Base-by-base conservation (phyloP, 2,113 vertebrate species). In the Patagioenas fasciata region DNA sequence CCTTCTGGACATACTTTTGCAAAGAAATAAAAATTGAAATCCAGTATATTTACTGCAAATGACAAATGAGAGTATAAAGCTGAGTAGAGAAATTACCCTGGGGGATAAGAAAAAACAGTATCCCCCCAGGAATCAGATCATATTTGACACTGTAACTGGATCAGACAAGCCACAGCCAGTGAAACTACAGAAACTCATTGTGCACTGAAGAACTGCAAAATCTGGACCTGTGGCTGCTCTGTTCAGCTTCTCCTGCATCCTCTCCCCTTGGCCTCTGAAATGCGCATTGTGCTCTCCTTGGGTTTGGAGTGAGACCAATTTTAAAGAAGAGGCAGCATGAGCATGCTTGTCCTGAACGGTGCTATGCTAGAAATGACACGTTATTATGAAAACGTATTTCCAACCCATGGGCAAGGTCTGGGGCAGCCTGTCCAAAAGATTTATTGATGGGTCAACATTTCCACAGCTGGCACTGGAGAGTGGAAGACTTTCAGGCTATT, bases 11-110 rank as follows among this genome's bases (percentile, higher is more conserved):
- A 69, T 60, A 12, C 50, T 78, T 65, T 31, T 77, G 48, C 19
- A 82, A 95, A 88, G 88, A 93, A 71, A 88, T 51, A 38, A 62
- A 95, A 88, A 72, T 60, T 93, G 80, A 85, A 97, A 85, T 80
- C 36, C 67, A 34, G 72, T 91, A 34, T 79, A 89, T 86, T 96
- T 89, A 91, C 74, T 80, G 48, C 29, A 93, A 95, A 79, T 86
- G 91, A 95, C 85, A 87, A 87, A 91, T 9, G 11, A 57, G 79
- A 80, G n/a, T 31, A 94, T 53, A 95, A 95, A 94, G 42, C 84
- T 61, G 79, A 85, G 50, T 61, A 83, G 74, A 94, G 56, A 93
- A 94, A 95, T 83, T 81, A 80, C 66, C 58, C 2, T 53, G 7
- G 15, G 32, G 44, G 44, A 47, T 9, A 47, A 47, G 44, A 36